Evolutionary conservation across 1,140 invertebrate species (phyloP).

Genomic region (Dolichoris vasculosae): DNA sequence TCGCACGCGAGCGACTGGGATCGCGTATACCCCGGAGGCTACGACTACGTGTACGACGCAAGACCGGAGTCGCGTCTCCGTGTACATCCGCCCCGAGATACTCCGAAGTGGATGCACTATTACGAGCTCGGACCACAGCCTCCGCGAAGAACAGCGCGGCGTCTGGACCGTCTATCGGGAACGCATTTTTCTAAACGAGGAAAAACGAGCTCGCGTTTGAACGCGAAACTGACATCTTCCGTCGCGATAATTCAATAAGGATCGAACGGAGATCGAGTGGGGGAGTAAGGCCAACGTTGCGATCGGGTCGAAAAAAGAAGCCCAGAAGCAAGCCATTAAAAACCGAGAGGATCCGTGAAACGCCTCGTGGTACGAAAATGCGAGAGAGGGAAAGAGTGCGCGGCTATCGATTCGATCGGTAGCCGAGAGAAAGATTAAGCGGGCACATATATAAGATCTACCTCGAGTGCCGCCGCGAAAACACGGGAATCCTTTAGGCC

Average conservation of each 20-base stretch:
- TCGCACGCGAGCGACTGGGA: constrained; percentile 8
- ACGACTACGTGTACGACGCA: neutral
- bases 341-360: neutral
- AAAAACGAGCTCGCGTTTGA: too few species aligned
- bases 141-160: neutral
- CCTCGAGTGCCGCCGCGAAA: constrained; percentile 57
- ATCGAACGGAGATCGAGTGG: too few species aligned
- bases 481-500: constrained; percentile 74
- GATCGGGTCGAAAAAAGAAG: constrained; percentile 1
- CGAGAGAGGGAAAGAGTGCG: constrained; percentile 20
- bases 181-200: too few species aligned
- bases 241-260: neutral
- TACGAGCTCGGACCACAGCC: neutral
- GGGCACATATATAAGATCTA: constrained; percentile 72
- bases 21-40: constrained; percentile 11
- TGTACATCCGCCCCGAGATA: neutral
- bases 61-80: neutral
- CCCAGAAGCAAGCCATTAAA: constrained; percentile 10
- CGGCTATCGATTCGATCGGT: constrained; percentile 69
- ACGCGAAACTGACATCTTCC: too few species aligned
- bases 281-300: too few species aligned
- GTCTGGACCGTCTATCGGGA: neutral
- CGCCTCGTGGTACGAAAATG: neutral
- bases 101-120: neutral
- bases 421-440: constrained; percentile 54